Evolutionary conservation across 2,113 vertebrate genomes (phyloP).

Genomic region (Nerophis ophidion): DNA sequence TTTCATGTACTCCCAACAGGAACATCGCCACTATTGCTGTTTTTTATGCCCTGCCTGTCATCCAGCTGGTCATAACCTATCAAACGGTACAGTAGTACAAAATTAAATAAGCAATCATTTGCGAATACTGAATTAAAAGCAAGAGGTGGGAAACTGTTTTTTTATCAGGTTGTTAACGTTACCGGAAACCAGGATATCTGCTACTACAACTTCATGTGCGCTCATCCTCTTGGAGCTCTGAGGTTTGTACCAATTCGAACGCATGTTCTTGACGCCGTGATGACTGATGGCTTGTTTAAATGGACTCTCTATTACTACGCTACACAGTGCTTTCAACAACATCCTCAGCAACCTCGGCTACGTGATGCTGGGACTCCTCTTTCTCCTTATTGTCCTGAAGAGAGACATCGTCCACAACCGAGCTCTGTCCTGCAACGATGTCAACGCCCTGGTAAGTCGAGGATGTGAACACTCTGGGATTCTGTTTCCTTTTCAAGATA

Average conservation of each 20-base stretch:
- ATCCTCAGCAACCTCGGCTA: conserved; percentile 97
- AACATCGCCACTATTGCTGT: conserved; percentile 94
- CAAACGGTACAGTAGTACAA: conserved; percentile 79
- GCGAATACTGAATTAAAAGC: neutral
- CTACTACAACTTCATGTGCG: conserved; percentile 97
- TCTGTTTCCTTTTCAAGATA: neutral
- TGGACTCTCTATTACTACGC: neutral
- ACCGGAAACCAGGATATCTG: conserved; percentile 98
- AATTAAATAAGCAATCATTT: neutral
- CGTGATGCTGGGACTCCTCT: conserved; percentile 90
- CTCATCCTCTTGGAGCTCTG: conserved; percentile 88
- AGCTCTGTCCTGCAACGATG: conserved; percentile 76
- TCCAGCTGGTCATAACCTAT: conserved; percentile 97
- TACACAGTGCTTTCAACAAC: conserved; percentile 89
- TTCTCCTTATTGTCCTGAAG: conserved; percentile 89
- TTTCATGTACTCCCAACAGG: conserved; percentile 63
- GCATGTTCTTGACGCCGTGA: neutral
- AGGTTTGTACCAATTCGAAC: conserved; percentile 71
- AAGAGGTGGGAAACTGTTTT: neutral
- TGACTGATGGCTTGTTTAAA: neutral
- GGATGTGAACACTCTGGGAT: neutral
- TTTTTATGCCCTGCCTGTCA: conserved; percentile 90
- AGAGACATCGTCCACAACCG: conserved; percentile 86
- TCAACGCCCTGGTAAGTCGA: conserved; percentile 75
- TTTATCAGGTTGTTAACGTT: conserved; percentile 85